Evolutionary conservation across 2,888 invertebrate genomes (phyloP).

Genomic region (Dione vanillae): DNA sequence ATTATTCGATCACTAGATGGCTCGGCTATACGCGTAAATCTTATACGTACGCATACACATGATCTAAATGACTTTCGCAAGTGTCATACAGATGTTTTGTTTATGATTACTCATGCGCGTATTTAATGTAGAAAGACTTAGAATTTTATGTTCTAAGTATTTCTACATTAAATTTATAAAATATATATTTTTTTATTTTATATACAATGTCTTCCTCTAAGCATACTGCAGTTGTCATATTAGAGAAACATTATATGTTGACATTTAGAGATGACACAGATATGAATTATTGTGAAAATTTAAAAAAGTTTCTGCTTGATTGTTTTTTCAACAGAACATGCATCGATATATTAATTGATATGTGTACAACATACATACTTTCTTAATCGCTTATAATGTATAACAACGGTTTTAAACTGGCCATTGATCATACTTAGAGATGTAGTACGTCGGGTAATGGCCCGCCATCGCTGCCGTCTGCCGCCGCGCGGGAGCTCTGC

Average conservation of each 20-base stretch:
- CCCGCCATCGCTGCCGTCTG: constrained; percentile 55
- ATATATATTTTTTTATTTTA: not conserved
- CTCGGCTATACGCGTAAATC: constrained; percentile 24
- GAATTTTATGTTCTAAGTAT: not conserved
- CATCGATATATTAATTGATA: constrained; percentile 11
- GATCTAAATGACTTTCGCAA: constrained; percentile 23
- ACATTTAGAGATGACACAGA: constrained; percentile 3
- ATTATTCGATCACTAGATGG: constrained; percentile 28
- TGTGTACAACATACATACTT: constrained; percentile 29
- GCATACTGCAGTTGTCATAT: not conserved
- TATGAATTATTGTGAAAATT: not conserved
- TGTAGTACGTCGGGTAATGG: constrained; percentile 64
- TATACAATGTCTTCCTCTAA: not conserved
- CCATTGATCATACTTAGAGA: constrained; percentile 79
- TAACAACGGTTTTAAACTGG: constrained; percentile 68
- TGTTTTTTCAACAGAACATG: not conserved
- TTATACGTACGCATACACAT: constrained; percentile 16
- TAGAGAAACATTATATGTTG: not conserved
- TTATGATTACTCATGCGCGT: not conserved
- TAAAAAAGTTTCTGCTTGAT: not conserved
- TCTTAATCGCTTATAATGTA: constrained; percentile 39
- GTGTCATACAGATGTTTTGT: constrained; percentile 18
- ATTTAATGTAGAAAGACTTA: constrained; percentile 12
- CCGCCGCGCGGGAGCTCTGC: constrained; percentile 59
- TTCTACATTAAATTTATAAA: too few relatives aligned